phyloP scores from a whole-genome alignment of 2,888 invertebrate species.

The Patella pellucida region DNA sequence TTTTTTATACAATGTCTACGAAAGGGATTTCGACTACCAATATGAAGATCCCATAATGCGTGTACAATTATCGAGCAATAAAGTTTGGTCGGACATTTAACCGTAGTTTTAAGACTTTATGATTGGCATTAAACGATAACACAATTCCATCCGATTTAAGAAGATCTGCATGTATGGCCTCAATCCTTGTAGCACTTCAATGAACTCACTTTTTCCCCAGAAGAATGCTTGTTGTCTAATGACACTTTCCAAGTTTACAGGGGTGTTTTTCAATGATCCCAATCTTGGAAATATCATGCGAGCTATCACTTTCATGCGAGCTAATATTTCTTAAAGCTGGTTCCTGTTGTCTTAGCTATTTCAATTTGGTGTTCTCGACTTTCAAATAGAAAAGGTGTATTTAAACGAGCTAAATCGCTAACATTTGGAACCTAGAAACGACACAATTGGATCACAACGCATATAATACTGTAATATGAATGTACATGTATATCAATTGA shows the following conservation, averaged over 20 bases:
- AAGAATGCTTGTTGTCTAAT: constrained; percentile 12
- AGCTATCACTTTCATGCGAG: constrained; percentile 12
- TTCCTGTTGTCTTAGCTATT: constrained; percentile 19
- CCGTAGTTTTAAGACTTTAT: too few species aligned
- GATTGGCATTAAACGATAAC: too few species aligned
- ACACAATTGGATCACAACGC: too few species aligned
- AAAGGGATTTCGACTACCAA: not conserved
- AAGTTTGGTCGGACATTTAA: too few species aligned
- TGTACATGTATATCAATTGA: too few species aligned
- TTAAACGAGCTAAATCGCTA: too few species aligned
- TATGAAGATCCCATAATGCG: not conserved
- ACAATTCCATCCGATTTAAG: too few species aligned
- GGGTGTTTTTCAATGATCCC: too few species aligned
- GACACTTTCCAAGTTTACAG: constrained; percentile 17
- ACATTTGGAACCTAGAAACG: too few species aligned
- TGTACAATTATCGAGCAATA: not conserved
- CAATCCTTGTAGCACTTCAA: constrained; percentile 24
- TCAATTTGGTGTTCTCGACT: not conserved
- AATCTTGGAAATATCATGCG: constrained; percentile 1
- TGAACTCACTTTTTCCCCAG: constrained; percentile 17
- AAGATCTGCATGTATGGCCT: constrained; percentile 5
- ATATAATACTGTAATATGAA: too few species aligned
- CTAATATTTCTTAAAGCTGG: constrained; percentile 18
- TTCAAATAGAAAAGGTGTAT: constrained; percentile 1
- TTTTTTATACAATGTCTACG: not conserved